phyloP scores from a whole-genome alignment of 2,888 invertebrate species.

The Palloptera scutellata region DNA sequence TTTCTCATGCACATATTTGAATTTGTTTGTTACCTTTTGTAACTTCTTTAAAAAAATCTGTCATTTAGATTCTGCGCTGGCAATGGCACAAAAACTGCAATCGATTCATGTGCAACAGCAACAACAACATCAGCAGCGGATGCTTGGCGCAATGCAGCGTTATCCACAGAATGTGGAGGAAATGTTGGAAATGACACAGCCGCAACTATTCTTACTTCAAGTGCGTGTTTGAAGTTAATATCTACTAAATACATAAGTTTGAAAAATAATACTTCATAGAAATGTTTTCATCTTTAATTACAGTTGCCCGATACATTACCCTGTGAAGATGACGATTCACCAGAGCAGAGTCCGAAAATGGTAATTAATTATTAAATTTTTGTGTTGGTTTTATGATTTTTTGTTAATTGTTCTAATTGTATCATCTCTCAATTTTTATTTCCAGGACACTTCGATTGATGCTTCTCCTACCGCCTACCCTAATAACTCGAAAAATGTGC shows the following conservation, averaged over 20 bases:
- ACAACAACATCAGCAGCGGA: constrained; percentile 31
- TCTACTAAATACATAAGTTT: not conserved
- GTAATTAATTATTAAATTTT: not conserved
- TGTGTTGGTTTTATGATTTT: not conserved
- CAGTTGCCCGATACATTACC: constrained; percentile 58
- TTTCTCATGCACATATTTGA: too few species aligned
- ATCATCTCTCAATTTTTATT: not conserved
- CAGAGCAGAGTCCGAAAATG: constrained; percentile 33
- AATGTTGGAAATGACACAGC: constrained; percentile 50
- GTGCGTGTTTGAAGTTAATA: constrained; percentile 36
- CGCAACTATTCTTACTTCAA: constrained; percentile 61
- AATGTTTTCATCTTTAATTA: constrained; percentile 8
- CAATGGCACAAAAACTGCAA: constrained; percentile 49
- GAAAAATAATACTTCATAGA: not conserved
- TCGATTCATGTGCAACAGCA: constrained; percentile 46
- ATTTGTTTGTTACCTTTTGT: too few species aligned
- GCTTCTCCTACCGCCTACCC: constrained; percentile 14
- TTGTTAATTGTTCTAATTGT: too few species aligned
- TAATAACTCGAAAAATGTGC: not conserved
- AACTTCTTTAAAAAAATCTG: not conserved
- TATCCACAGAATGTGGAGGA: constrained; percentile 56
- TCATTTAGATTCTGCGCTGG: constrained; percentile 36
- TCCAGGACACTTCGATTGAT: constrained; percentile 23
- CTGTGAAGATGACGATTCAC: constrained; percentile 41
- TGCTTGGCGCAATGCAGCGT: constrained; percentile 33